Percentiles rank a stretch among this genome's conserved stretches.
These are phyloP conservation scores for Piprites chloris DNA, from an alignment of 2,113 vertebrate species.

Conservation along the genomic window DNA sequence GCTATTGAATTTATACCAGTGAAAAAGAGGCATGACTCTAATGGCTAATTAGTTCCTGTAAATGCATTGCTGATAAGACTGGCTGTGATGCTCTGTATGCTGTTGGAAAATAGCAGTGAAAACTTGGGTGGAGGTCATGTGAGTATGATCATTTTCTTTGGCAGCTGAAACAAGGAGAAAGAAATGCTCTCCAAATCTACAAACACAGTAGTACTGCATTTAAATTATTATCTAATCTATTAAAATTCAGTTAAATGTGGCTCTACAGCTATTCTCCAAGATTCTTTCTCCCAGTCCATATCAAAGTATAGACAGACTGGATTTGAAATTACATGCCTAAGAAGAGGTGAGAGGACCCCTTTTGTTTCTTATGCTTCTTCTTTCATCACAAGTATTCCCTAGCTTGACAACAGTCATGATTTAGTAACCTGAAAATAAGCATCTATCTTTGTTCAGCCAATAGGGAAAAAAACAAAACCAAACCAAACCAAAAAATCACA, in stretches of 20 bases:
- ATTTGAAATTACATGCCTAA: neutral
- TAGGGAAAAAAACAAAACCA: neutral
- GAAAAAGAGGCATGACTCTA: neutral
- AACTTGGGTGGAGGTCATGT: neutral
- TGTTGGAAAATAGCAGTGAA: neutral
- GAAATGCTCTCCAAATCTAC: neutral
- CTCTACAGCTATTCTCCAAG: neutral
- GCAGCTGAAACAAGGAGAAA: neutral
- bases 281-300: neutral
- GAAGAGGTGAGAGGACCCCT: neutral
- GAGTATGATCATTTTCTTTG: neutral
- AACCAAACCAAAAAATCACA: too few relatives aligned
- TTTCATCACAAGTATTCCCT: neutral
- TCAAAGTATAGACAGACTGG: neutral
- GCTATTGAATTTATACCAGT: neutral
- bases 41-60: slow-evolving; percentile 23
- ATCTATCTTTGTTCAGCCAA: neutral
- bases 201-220: neutral
- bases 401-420: neutral
- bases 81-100: neutral
- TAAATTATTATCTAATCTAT: neutral
- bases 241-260: neutral
- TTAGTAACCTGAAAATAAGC: neutral
- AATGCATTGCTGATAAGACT: neutral
- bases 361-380: neutral